Conservation (phyloP, 2,797 vertebrate species). For the Ciconia nigra region DNA sequence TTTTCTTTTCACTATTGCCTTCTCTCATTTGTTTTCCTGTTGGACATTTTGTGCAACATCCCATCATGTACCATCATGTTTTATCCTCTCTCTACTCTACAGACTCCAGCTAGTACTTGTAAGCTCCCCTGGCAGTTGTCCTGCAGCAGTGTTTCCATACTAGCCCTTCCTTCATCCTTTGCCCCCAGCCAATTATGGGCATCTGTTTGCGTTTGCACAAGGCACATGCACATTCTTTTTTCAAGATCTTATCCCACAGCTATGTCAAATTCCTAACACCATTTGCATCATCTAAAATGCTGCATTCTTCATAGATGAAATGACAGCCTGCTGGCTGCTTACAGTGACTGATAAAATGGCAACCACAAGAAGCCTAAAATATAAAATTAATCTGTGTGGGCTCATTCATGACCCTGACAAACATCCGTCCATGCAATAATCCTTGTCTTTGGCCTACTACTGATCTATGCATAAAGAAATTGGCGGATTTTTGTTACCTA, state of each 20-base stretch:
- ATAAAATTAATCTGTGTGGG: not conserved
- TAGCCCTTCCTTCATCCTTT: not conserved
- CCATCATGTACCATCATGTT: not conserved
- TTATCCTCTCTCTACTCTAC: not conserved
- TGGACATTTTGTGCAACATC: not conserved
- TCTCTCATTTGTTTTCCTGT: not conserved
- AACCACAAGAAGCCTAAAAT: not conserved
- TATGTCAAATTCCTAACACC: not conserved
- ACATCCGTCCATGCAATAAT: not conserved
- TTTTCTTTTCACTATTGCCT: not conserved
- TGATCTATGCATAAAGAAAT: not conserved
- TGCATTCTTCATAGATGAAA: not conserved
- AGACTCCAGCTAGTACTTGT: not conserved
- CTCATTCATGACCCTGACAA: not conserved
- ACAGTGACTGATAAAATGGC: not conserved
- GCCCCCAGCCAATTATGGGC: not conserved
- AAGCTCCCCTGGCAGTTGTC: not conserved
- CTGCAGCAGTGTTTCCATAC: not conserved
- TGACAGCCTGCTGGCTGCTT: not conserved
- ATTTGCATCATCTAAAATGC: not conserved
- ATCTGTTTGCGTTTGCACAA: not conserved
- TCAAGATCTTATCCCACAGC: not conserved
- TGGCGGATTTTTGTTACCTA: not conserved
- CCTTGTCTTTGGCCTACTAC: not conserved
- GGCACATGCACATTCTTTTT: not conserved